Evolutionary conservation across 1,140 invertebrate species (phyloP).

Genomic region (Steinernema khuongi): DNA sequence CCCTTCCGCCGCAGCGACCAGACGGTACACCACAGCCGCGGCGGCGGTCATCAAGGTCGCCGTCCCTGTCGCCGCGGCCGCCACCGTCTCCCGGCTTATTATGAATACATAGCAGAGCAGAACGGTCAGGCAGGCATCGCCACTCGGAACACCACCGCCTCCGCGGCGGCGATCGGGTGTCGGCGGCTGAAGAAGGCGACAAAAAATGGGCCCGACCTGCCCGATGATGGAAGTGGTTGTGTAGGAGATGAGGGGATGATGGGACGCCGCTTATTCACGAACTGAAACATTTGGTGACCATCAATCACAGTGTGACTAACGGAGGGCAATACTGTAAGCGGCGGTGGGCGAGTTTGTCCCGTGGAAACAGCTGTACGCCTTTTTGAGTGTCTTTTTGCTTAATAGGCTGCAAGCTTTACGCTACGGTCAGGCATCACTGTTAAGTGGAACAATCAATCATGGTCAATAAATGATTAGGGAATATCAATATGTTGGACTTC

Average conservation of each 20-base stretch:
- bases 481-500: no score
- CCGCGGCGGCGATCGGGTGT: neutral
- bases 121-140: neutral
- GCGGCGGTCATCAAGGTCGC: neutral
- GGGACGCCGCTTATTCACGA: neutral
- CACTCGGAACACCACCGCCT: neutral
- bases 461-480: no score
- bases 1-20: slow-evolving; percentile 10
- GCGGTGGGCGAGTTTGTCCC: neutral
- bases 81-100: slow-evolving; percentile 11
- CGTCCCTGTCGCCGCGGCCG: no score
- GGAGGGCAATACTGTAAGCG: neutral
- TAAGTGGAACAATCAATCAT: no score
- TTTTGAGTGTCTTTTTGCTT: no score
- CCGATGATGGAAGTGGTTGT: neutral
- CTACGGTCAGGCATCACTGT: no score
- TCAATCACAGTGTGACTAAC: neutral
- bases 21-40: neutral
- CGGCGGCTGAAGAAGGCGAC: neutral
- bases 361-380: neutral
- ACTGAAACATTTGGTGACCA: neutral
- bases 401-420: no score
- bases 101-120: slow-evolving; percentile 15
- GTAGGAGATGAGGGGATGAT: neutral
- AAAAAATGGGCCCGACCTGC: neutral